Conservation (phyloP, 1,140 invertebrate species). For the Periplaneta americana region DNA sequence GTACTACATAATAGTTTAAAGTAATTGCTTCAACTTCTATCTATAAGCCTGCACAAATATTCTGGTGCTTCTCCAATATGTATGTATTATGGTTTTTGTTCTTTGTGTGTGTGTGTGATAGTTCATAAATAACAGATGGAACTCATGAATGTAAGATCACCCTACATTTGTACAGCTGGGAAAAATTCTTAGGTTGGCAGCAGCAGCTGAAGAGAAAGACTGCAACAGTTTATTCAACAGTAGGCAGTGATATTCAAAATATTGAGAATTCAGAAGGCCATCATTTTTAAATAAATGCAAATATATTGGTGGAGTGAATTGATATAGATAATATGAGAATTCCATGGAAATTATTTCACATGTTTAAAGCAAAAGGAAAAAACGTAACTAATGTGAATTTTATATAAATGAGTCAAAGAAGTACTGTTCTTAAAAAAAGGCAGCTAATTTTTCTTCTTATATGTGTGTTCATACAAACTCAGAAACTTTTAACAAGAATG, state of each 20-base stretch:
- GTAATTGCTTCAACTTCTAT: too few species aligned
- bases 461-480: neutral
- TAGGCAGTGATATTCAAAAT: neutral
- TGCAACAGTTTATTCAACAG: neutral
- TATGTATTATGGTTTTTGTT: neutral
- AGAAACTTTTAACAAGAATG: neutral
- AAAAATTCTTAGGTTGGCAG: neutral
- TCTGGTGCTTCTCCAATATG: neutral
- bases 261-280: neutral
- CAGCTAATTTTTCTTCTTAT: neutral
- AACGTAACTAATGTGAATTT: neutral
- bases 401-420: neutral
- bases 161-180: neutral
- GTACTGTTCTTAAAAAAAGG: neutral
- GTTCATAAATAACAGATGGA: neutral
- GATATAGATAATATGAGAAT: neutral
- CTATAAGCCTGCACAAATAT: too few species aligned
- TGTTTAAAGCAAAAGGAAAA: neutral
- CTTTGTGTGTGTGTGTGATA: neutral
- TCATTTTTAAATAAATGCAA: neutral
- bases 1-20: too few species aligned
- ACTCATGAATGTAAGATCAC: neutral
- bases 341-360: neutral
- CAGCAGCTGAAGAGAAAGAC: neutral
- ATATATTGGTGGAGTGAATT: neutral